These are phyloP conservation scores for Ephydatia muelleri DNA, from an alignment of 37 sponge, comb jelly and placozoan species.

Conservation along the genomic window DNA sequence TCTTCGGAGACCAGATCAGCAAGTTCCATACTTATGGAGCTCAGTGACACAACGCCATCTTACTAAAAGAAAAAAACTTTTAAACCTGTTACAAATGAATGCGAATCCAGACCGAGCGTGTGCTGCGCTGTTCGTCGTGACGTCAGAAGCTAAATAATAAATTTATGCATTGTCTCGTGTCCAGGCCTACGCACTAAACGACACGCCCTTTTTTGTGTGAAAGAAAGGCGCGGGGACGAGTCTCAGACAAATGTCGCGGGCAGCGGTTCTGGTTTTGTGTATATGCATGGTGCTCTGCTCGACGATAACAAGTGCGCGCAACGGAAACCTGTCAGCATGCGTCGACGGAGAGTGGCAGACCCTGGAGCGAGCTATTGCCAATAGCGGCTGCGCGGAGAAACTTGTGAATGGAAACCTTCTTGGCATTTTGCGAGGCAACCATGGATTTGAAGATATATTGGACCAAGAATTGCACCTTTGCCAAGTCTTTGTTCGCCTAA, in stretches of 20 bases:
- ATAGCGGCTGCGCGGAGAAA: neutral
- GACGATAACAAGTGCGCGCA: neutral
- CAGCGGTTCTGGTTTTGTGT: neutral
- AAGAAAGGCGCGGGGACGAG: neutral
- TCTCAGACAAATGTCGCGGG: neutral
- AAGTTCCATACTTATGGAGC: neutral
- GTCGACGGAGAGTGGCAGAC: neutral
- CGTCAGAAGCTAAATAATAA: neutral
- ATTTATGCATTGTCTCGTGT: too few species aligned
- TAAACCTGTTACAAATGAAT: too few species aligned
- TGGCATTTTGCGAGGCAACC: neutral
- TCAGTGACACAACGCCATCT: neutral
- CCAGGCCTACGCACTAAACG: too few species aligned
- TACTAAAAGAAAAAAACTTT: neutral
- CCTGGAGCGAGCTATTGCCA: neutral
- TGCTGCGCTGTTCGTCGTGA: neutral
- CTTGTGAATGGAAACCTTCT: neutral
- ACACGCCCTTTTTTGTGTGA: neutral
- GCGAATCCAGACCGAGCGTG: neutral
- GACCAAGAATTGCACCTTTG: neutral
- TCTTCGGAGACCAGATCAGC: slow-evolving; percentile 20
- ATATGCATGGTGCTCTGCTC: neutral
- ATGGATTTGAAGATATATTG: neutral
- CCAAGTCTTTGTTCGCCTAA: neutral
- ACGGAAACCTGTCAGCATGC: neutral